Evolutionary conservation across 2,113 vertebrate genomes (phyloP).

Genomic region (Tenebrosternarchus preto): DNA sequence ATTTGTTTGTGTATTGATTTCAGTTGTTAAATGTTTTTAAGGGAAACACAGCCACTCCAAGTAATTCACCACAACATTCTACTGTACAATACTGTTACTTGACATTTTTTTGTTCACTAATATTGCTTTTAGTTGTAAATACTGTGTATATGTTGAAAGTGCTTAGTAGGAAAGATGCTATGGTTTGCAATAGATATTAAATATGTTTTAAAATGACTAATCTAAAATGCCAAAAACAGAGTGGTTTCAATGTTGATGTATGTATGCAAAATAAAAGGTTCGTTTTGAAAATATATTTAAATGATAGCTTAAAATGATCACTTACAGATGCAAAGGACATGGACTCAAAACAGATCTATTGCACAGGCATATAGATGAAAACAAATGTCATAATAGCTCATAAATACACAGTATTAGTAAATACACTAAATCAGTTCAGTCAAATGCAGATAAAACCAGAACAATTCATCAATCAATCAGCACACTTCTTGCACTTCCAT

Average conservation of each 20-base stretch:
- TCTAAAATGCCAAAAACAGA: background rate
- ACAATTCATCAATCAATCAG: background rate
- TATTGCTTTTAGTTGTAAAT: slow-evolving; percentile 55
- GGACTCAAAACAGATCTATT: slow-evolving; percentile 12
- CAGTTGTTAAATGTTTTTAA: slow-evolving; percentile 54
- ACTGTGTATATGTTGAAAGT: slow-evolving; percentile 48
- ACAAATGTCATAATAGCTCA: slow-evolving; percentile 38
- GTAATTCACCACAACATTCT: slow-evolving; percentile 45
- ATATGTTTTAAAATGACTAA: slow-evolving; percentile 47
- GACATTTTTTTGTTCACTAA: slow-evolving; percentile 37
- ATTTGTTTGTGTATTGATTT: slow-evolving; percentile 53
- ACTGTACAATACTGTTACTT: slow-evolving; percentile 42
- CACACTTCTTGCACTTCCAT: background rate
- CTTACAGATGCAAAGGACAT: slow-evolving; percentile 22
- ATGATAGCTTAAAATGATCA: slow-evolving; percentile 18
- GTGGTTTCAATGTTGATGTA: background rate
- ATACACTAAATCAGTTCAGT: slow-evolving; percentile 1
- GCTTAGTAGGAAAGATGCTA: slow-evolving; percentile 55
- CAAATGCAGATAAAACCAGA: slow-evolving; percentile 9
- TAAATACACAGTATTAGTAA: slow-evolving; percentile 58
- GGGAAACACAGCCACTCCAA: slow-evolving; percentile 21
- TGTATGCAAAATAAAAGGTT: background rate
- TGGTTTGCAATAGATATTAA: slow-evolving; percentile 64
- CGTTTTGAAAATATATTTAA: slow-evolving; percentile 21
- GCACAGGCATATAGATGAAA: slow-evolving; percentile 24